A percentile compares a stretch with the other conserved stretches of the same genome.
Conservation (phyloP, 2,888 invertebrate species). For the Caenorhabditis sp. region DNA sequence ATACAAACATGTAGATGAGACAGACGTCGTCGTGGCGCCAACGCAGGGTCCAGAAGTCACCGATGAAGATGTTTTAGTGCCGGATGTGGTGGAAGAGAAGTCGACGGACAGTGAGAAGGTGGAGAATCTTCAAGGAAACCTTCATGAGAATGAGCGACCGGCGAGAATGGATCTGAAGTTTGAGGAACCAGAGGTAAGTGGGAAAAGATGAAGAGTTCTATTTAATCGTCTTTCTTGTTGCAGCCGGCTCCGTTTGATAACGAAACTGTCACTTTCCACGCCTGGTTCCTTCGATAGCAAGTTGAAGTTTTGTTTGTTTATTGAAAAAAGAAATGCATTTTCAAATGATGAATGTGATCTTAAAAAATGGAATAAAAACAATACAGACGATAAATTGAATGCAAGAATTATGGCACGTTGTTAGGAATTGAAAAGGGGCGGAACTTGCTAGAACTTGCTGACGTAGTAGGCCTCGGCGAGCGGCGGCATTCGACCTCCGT, state of each 20-base stretch:
- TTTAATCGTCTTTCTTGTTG: background rate
- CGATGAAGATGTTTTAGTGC: constrained; percentile 29
- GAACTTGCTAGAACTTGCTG: constrained; percentile 35
- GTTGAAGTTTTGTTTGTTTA: background rate
- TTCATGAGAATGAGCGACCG: constrained; percentile 50
- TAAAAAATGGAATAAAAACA: too few species aligned
- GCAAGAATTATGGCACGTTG: constrained; percentile 61
- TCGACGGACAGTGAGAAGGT: constrained; percentile 40
- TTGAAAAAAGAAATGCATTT: background rate
- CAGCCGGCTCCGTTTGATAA: constrained; percentile 33
- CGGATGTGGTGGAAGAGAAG: constrained; percentile 52
- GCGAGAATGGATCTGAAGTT: constrained; percentile 48
- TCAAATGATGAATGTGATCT: too few species aligned
- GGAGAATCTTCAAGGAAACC: constrained; percentile 55
- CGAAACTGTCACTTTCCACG: constrained; percentile 41
- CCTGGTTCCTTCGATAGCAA: constrained; percentile 18
- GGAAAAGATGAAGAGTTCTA: background rate
- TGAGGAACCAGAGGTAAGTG: constrained; percentile 39
- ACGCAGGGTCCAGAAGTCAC: background rate
- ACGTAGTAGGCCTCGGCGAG: constrained; percentile 42
- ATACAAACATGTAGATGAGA: constrained; percentile 41
- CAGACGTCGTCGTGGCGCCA: constrained; percentile 22
- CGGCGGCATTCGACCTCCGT: constrained; percentile 4
- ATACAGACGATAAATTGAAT: background rate
- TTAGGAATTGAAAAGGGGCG: background rate